phyloP scores from a whole-genome alignment of 2,888 invertebrate genomes.

The Cheilosia grossa region DNA sequence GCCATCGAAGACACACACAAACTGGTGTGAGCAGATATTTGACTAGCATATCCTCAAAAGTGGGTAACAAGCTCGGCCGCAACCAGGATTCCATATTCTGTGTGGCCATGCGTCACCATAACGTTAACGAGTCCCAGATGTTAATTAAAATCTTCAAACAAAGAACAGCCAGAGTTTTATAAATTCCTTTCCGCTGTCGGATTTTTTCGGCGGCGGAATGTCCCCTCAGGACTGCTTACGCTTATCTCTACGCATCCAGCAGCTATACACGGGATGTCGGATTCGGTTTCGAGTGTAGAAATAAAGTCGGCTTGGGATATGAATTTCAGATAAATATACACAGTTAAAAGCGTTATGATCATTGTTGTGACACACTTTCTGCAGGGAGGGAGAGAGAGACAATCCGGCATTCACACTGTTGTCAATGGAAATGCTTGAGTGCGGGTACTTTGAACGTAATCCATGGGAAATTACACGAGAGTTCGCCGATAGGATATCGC shows the following conservation, averaged over 20 bases:
- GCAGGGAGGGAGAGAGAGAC: no score
- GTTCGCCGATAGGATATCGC: not conserved
- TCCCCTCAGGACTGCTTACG: not conserved
- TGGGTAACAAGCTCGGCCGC: not conserved
- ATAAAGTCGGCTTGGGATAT: slow-evolving; percentile 5
- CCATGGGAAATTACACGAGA: slow-evolving; percentile 19
- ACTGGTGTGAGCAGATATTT: not conserved
- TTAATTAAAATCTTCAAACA: slow-evolving; percentile 32
- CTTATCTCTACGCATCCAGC: slow-evolving; percentile 16
- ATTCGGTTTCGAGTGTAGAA: not conserved
- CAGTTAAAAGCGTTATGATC: slow-evolving; percentile 38
- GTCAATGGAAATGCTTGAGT: slow-evolving; percentile 6
- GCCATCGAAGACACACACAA: not conserved
- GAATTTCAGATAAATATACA: slow-evolving; percentile 21
- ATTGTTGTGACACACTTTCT: slow-evolving; percentile 24
- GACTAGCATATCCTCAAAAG: slow-evolving; percentile 6
- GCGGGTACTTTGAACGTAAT: not conserved
- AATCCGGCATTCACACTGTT: not conserved
- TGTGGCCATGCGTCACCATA: slow-evolving; percentile 19
- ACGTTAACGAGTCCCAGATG: slow-evolving; percentile 6
- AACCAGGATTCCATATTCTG: not conserved
- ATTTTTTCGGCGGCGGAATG: not conserved
- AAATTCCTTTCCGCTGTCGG: slow-evolving; percentile 1
- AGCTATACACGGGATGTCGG: not conserved
- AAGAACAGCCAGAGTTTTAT: not conserved